These are phyloP conservation scores for Tachysurus fulvidraco DNA, from an alignment of 2,113 vertebrate genomes.

Conservation along the genomic window DNA sequence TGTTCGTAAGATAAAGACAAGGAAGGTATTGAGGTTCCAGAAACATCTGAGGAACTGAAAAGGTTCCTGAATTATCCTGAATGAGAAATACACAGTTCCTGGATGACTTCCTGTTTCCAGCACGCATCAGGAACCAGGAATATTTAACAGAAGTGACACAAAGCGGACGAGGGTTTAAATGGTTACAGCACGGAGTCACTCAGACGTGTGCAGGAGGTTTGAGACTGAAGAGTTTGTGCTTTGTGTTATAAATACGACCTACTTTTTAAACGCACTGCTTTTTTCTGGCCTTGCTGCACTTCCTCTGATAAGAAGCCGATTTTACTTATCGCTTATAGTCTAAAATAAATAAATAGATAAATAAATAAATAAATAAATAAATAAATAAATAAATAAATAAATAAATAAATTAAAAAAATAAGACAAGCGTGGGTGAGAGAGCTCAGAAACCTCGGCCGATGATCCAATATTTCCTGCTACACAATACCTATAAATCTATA, in stretches of 20 bases:
- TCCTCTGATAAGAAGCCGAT: background rate
- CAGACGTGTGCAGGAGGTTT: background rate
- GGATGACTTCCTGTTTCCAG: slow-evolving; percentile 25
- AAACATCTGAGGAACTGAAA: slow-evolving; percentile 10
- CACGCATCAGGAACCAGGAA: background rate
- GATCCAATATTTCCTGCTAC: no score
- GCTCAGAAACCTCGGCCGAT: no score
- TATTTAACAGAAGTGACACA: slow-evolving; percentile 3
- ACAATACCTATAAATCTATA: no score
- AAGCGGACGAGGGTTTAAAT: background rate
- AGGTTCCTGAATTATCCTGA: slow-evolving; percentile 9
- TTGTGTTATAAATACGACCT: background rate
- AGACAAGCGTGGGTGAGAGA: background rate
- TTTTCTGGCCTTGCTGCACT: background rate
- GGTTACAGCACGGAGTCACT: background rate
- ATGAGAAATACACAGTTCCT: slow-evolving; percentile 10
- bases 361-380: background rate
- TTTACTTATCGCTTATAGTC: background rate
- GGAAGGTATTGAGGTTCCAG: background rate
- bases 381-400: background rate
- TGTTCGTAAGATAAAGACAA: background rate
- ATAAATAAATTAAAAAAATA: no score
- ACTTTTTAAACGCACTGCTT: background rate
- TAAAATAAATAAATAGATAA: background rate
- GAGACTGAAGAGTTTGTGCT: background rate